Conservation (phyloP, 2,888 invertebrate genomes). For the Chorisops tibialis region DNA sequence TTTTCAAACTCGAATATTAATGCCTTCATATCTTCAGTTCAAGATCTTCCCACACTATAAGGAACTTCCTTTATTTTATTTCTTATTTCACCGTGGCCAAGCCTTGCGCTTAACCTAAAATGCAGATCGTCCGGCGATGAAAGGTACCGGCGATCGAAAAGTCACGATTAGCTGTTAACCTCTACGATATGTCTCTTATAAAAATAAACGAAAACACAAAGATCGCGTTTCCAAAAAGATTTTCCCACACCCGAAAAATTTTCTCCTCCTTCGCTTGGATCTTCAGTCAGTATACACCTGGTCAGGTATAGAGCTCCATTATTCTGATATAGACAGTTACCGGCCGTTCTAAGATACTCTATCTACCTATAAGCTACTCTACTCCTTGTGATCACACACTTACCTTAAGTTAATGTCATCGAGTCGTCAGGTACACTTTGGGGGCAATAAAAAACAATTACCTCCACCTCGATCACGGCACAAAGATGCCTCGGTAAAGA, state of each 20-base stretch:
- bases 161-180: slow-evolving; percentile 23
- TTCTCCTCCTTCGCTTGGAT: slow-evolving; percentile 10
- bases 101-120: slow-evolving; percentile 3
- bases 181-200: neutral
- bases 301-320: neutral
- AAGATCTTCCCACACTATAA: slow-evolving; percentile 18
- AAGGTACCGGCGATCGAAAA: slow-evolving; percentile 24
- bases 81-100: neutral
- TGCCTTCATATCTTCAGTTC: neutral
- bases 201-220: slow-evolving; percentile 1
- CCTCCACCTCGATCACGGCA: slow-evolving; percentile 17
- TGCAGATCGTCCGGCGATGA: slow-evolving; percentile 16
- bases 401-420: neutral
- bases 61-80: slow-evolving; percentile 2
- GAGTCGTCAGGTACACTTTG: slow-evolving; percentile 12
- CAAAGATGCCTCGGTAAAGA: neutral
- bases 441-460: slow-evolving; percentile 22
- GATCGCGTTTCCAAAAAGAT: slow-evolving; percentile 20
- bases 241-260: slow-evolving; percentile 21
- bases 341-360: slow-evolving; percentile 11
- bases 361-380: neutral
- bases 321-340: slow-evolving; percentile 4
- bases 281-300: no score
- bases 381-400: slow-evolving; percentile 1
- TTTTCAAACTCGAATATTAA: slow-evolving; percentile 9